Evolutionary conservation across 2,113 vertebrate species (phyloP), one percentile per base, ranked within the genome.

Genomic region (Ochotona curzoniae): DNA sequence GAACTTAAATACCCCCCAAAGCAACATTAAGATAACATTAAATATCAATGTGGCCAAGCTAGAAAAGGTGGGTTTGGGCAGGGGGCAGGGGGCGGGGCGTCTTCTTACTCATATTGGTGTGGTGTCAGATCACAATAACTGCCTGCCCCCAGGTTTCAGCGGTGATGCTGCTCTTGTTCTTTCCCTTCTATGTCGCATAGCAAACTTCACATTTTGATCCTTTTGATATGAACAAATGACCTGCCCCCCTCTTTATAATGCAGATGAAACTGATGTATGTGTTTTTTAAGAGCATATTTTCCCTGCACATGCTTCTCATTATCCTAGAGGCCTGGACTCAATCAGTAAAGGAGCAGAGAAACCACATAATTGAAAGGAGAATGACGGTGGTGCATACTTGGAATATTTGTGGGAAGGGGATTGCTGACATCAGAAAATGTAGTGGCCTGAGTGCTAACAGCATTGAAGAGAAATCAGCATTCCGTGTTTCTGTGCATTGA

Each of bases 261-360:
- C 93, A 96, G 97, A 97, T 95, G 96, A 98, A 97, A 97, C 96
- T 83, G 92, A 76, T 97, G 97, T 97, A 96, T 57, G 57, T 92
- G 94, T 97, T 97, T 96, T 95, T 97, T 97, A 97, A 98, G 97
- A 96, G 94, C 97, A 88, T 96, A 94, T 97, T 97, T 97, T 97
- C 18, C 93, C 95, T 97, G 97, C 98, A 98, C 97, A 98, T 98
- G 98, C 97, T 97, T 98, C 97, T 98, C 97, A 98, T 98, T 98
- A 98, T 97, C 95, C 61, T 5, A 96, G 97, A 98, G 97, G 98
- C 97, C 98, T 98, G 98, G 98, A 98, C 97, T 98, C 96, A 98
- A 98, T 98, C 97, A 98, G 97, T 32, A 95, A 92, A 98, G 97
- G 97, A 98, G 98, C 97, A 97, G 96, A 97, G 97, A 98, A 98